Conservation (phyloP, 2,888 invertebrate species). For the Eremobia ochroleuca region DNA sequence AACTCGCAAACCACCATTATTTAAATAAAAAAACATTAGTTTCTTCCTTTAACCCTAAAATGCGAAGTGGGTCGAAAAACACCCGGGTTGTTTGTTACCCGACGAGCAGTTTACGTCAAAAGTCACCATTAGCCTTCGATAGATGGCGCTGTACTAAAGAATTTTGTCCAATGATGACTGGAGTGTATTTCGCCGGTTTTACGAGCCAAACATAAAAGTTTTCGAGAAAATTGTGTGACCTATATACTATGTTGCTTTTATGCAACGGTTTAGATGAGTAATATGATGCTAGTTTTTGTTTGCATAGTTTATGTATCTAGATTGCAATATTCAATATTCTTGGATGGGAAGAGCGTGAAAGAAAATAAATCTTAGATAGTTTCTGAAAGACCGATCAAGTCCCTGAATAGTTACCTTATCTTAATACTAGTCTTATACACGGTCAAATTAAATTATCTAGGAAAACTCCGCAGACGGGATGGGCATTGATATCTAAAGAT, state of each 20-base stretch:
- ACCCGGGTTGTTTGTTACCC: conserved; percentile 75
- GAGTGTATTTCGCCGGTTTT: conserved; percentile 71
- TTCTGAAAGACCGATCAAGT: neutral
- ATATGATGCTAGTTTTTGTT: conserved; percentile 39
- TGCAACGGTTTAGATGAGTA: conserved; percentile 56
- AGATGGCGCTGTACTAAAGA: conserved; percentile 86
- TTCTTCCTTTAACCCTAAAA: conserved; percentile 76
- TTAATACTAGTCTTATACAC: neutral
- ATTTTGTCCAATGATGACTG: conserved; percentile 71
- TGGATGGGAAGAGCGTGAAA: neutral
- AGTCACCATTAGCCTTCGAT: conserved; percentile 83
- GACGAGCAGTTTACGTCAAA: conserved; percentile 82
- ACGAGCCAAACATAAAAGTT: conserved; percentile 79
- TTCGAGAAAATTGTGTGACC: conserved; percentile 78
- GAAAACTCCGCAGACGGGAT: neutral
- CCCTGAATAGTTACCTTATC: neutral
- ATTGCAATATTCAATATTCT: conserved; percentile 44
- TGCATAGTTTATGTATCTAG: conserved; percentile 28
- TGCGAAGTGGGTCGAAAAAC: conserved; percentile 84
- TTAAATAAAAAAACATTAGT: conserved; percentile 50
- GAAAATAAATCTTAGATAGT: neutral
- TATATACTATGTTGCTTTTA: conserved; percentile 72
- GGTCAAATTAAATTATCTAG: neutral
- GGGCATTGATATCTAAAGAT: neutral
- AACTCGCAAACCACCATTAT: conserved; percentile 10